Evolutionary conservation across 2,888 invertebrate genomes (phyloP).

Genomic region (Parnassius orleans): DNA sequence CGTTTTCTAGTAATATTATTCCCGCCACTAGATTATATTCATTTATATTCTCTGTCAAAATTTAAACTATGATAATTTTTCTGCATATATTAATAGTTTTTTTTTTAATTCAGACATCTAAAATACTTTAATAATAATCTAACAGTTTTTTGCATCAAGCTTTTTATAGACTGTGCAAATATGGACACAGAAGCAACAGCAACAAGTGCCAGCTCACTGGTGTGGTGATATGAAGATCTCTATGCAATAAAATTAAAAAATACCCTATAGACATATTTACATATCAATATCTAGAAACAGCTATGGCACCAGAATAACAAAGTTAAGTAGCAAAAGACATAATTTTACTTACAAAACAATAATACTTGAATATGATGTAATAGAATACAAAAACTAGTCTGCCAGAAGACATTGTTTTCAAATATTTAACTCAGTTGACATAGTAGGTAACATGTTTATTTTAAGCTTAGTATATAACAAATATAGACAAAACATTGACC

Average conservation of each 20-base stretch:
- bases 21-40: slow-evolving; percentile 13
- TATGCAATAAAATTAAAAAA: slow-evolving; percentile 22
- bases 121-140: slow-evolving; percentile 11
- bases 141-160: slow-evolving; percentile 19
- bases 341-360: slow-evolving; percentile 7
- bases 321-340: slow-evolving; percentile 24
- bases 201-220: slow-evolving; percentile 11
- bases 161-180: slow-evolving; percentile 18
- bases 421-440: slow-evolving; percentile 15
- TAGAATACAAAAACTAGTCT: slow-evolving; percentile 26
- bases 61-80: slow-evolving; percentile 8
- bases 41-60: slow-evolving; percentile 18
- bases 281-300: slow-evolving; percentile 20
- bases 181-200: slow-evolving; percentile 14
- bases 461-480: slow-evolving; percentile 32
- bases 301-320: slow-evolving; percentile 27
- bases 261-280: slow-evolving; percentile 22
- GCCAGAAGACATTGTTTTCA: slow-evolving; percentile 51
- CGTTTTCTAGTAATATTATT: slow-evolving; percentile 22
- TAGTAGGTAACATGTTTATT: slow-evolving; percentile 18
- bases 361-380: slow-evolving; percentile 2
- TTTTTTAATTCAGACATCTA: slow-evolving; percentile 12
- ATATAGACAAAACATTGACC: slow-evolving; percentile 36
- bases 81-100: slow-evolving; percentile 8
- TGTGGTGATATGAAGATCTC: slow-evolving; percentile 9